Evolutionary conservation across 2,113 vertebrate species (phyloP).

Genomic region (Patagioenas fasciata): DNA sequence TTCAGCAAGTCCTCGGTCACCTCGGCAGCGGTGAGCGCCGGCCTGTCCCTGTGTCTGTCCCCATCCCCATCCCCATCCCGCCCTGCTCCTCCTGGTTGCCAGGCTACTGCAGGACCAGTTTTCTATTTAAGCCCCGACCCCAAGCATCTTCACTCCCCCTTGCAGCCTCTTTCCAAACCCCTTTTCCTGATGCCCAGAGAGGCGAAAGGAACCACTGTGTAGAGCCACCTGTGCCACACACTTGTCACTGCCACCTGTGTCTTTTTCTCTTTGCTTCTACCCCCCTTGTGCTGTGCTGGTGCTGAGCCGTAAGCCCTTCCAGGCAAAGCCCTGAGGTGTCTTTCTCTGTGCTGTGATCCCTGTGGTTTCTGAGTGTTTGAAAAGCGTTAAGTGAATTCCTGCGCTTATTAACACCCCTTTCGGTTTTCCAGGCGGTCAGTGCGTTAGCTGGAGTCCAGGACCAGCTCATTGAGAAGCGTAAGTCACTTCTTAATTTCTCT

Average conservation of each 20-base stretch:
- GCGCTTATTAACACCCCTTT: not conserved
- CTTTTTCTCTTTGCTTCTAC: not conserved
- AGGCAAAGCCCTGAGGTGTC: not conserved
- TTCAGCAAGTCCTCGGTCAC: constrained; percentile 99
- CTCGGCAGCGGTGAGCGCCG: constrained; percentile 89
- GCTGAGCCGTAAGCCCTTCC: not conserved
- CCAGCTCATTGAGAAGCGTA: constrained; percentile 97
- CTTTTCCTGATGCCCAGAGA: not conserved
- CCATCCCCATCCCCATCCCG: not conserved
- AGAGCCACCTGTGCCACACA: rapidly evolving
- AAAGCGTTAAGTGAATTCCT: not conserved
- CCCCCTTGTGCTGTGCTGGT: not conserved
- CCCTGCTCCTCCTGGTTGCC: not conserved
- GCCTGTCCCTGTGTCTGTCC: no score
- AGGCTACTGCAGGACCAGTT: not conserved
- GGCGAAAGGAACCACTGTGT: rapidly evolving
- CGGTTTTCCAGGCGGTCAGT: constrained; percentile 87
- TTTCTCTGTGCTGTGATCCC: not conserved
- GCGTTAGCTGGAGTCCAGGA: constrained; percentile 94
- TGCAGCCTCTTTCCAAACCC: not conserved
- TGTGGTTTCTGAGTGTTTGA: rapidly evolving
- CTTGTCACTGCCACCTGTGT: not conserved
- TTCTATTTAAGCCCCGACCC: rapidly evolving
- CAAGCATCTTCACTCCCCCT: not conserved
- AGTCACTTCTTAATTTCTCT: constrained; percentile 64